phyloP scores from a whole-genome alignment of 2,797 vertebrate species.

The Emys orbicularis region DNA sequence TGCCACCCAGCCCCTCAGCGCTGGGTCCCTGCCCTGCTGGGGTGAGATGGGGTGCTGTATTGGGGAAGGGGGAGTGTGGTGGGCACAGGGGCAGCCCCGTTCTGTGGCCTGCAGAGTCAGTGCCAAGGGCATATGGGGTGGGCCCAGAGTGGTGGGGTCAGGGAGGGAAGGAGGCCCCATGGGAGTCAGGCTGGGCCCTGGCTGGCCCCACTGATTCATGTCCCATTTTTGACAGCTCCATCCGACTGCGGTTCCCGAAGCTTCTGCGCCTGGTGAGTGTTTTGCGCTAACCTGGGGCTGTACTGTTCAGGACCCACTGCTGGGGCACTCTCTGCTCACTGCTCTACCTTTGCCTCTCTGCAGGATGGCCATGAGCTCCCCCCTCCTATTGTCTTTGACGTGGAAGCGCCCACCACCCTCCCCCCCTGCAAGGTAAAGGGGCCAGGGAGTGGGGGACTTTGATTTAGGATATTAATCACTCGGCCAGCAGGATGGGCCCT shows the following conservation, averaged over 20 bases:
- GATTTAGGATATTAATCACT: not conserved
- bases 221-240: conserved; percentile 82
- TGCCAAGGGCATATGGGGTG: not conserved
- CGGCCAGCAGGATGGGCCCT: not conserved
- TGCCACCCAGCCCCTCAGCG: not conserved
- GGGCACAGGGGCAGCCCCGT: not conserved
- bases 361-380: conserved; percentile 92
- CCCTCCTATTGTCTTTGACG: conserved; percentile 90
- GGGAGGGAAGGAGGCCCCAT: not conserved
- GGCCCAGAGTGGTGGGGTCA: conserved; percentile 11
- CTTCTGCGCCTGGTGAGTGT: conserved; percentile 88
- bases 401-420: conserved; percentile 88
- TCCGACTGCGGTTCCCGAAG: conserved; percentile 90
- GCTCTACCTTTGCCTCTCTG: not conserved
- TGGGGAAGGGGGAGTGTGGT: not conserved
- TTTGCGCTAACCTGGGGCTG: accelerated
- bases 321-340: not conserved
- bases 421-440: conserved; percentile 85
- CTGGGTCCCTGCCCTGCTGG: not conserved
- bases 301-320: not conserved
- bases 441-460: no score
- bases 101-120: not conserved
- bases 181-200: conserved; percentile 16
- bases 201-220: conserved; percentile 55
- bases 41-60: not conserved